Percentiles rank a stretch among this genome's conserved stretches.
These are phyloP conservation scores for Hypselothyrea guttata DNA, from an alignment of 2,888 invertebrate species.

Conservation along the genomic window DNA sequence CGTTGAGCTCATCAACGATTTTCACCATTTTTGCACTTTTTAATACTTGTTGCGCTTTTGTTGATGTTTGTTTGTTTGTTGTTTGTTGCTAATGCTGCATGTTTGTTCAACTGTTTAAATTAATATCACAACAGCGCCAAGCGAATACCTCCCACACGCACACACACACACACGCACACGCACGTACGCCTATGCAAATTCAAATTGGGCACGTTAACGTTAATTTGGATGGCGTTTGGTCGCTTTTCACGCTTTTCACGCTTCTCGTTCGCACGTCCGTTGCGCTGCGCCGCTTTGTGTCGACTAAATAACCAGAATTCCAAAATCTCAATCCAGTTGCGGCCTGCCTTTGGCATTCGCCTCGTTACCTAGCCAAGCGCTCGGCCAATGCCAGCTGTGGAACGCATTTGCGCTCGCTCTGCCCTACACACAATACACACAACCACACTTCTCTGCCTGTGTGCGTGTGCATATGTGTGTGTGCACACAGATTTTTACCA, in stretches of 20 bases:
- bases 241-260: slow-evolving; percentile 24
- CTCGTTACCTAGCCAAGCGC: slow-evolving; percentile 1
- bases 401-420: slow-evolving; percentile 35
- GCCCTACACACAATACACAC: too few relatives aligned
- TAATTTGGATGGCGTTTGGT: too few relatives aligned
- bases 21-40: slow-evolving; percentile 79
- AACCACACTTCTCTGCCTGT: slow-evolving; percentile 17
- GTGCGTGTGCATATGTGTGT: slow-evolving; percentile 11
- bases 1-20: slow-evolving; percentile 78
- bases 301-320: slow-evolving; percentile 74
- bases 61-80: slow-evolving; percentile 8
- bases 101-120: slow-evolving; percentile 12
- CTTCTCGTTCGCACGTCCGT: slow-evolving; percentile 63
- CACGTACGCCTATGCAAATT: slow-evolving; percentile 18
- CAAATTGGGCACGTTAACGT: slow-evolving; percentile 35
- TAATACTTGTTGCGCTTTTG: slow-evolving; percentile 7
- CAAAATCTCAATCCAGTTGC: slow-evolving; percentile 55
- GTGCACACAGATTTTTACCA: slow-evolving; percentile 58
- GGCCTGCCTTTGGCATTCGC: slow-evolving; percentile 30
- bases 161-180: slow-evolving; percentile 14
- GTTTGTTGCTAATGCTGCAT: slow-evolving; percentile 29
- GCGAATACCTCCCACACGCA: slow-evolving; percentile 37
- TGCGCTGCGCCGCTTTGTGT: slow-evolving; percentile 71
- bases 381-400: slow-evolving; percentile 65
- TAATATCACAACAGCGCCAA: slow-evolving; percentile 37